Evolutionary conservation across 2,113 vertebrate genomes (phyloP).

Genomic region (Anser cygnoides): DNA sequence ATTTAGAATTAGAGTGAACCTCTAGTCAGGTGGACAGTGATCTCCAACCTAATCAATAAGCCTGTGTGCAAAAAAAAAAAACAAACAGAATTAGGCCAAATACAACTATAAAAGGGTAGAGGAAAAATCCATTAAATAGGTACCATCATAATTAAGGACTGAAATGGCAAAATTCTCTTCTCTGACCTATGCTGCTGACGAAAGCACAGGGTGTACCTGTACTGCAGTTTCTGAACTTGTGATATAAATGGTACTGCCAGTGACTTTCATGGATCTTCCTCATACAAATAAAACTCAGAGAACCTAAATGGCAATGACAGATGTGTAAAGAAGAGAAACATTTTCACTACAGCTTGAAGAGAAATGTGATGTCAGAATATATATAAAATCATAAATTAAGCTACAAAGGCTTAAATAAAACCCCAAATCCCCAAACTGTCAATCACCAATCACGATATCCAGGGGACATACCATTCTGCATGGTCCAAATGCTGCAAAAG

Average conservation of each 20-base stretch:
- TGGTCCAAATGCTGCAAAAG: background rate
- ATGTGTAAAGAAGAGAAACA: background rate
- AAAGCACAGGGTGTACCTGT: background rate
- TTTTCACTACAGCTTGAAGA: background rate
- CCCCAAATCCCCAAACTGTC: accelerated
- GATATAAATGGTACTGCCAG: background rate
- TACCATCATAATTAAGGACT: background rate
- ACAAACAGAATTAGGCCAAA: background rate
- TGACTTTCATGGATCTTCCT: background rate
- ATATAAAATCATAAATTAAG: background rate
- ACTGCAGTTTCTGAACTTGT: background rate
- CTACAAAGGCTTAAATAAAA: accelerated
- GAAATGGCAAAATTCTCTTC: background rate
- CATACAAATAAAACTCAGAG: background rate
- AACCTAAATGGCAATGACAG: background rate
- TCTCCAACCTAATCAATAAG: background rate
- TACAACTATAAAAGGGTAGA: background rate
- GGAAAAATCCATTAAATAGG: background rate
- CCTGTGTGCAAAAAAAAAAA: background rate
- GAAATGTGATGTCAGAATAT: accelerated
- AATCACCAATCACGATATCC: accelerated
- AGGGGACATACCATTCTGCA: background rate
- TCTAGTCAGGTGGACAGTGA: background rate
- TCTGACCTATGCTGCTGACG: background rate
- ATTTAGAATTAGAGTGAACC: background rate